These are phyloP conservation scores for Limenitis arthemis DNA, from an alignment of 2,888 invertebrate genomes.

Conservation along the genomic window DNA sequence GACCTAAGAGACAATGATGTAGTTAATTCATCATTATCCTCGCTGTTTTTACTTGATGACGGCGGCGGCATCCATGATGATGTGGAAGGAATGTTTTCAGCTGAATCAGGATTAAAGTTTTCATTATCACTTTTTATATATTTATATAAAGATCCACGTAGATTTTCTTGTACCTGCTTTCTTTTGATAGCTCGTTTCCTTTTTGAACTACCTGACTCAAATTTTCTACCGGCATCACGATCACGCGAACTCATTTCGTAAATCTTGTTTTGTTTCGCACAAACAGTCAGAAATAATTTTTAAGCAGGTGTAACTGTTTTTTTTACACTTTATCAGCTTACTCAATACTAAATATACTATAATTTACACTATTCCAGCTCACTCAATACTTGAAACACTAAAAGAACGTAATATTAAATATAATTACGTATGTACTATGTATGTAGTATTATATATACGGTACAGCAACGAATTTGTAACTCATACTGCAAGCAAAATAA, in stretches of 20 bases:
- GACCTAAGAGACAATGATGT: not conserved
- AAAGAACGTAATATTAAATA: too few relatives aligned
- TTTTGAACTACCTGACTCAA: constrained; percentile 9
- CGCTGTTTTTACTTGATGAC: too few relatives aligned
- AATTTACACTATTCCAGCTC: too few relatives aligned
- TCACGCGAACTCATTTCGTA: constrained; percentile 7
- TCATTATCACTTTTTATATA: not conserved
- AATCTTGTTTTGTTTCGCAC: not conserved
- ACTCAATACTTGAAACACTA: too few relatives aligned
- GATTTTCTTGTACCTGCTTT: not conserved
- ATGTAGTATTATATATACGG: too few relatives aligned
- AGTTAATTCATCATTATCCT: not conserved
- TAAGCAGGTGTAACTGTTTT: constrained; percentile 1
- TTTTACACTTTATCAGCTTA: too few relatives aligned
- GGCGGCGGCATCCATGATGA: not conserved
- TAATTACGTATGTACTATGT: too few relatives aligned
- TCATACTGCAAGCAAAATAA: too few relatives aligned
- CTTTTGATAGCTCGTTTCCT: constrained; percentile 1
- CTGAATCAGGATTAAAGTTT: not conserved
- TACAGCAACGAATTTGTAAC: too few relatives aligned
- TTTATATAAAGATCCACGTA: not conserved
- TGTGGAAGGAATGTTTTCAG: too few relatives aligned
- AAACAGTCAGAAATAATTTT: not conserved
- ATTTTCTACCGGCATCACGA: constrained; percentile 7
- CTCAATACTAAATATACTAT: too few relatives aligned